phyloP scores from a whole-genome alignment of 2,113 vertebrate genomes.

The Rhynchomys soricoides region DNA sequence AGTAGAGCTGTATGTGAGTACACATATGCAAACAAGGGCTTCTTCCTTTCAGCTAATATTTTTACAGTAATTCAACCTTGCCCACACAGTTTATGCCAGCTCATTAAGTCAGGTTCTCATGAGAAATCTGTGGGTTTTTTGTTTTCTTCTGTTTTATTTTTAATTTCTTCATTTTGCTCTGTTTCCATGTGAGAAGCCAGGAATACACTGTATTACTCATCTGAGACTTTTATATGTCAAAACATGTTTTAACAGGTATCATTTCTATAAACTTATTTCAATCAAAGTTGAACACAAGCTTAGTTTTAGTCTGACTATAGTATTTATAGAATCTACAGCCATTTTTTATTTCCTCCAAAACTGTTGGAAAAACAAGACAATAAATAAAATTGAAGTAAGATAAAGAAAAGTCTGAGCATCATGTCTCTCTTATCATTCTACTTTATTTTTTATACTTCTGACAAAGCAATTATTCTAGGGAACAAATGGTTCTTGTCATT shows the following conservation, averaged over 20 bases:
- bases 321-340: not conserved
- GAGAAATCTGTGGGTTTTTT: not conserved
- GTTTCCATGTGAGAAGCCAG: not conserved
- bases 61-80: not conserved
- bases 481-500: conserved; percentile 63
- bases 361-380: not conserved
- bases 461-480: conserved; percentile 20
- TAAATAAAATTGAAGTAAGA: not conserved
- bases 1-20: not conserved
- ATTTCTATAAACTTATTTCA: not conserved
- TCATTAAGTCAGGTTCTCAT: not conserved
- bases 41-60: not conserved
- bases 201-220: not conserved
- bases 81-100: not conserved
- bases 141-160: not conserved
- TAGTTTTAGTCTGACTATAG: conserved; percentile 28
- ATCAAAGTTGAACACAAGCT: not conserved
- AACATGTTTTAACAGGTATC: not conserved
- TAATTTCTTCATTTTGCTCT: not conserved
- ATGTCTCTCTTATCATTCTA: not conserved
- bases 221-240: not conserved
- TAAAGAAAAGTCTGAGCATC: not conserved
- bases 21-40: not conserved
- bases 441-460: conserved; percentile 51
- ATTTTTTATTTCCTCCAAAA: not conserved